Base-by-base conservation (phyloP, 2,797 vertebrate genomes). In the Aplochiton taeniatus region DNA sequence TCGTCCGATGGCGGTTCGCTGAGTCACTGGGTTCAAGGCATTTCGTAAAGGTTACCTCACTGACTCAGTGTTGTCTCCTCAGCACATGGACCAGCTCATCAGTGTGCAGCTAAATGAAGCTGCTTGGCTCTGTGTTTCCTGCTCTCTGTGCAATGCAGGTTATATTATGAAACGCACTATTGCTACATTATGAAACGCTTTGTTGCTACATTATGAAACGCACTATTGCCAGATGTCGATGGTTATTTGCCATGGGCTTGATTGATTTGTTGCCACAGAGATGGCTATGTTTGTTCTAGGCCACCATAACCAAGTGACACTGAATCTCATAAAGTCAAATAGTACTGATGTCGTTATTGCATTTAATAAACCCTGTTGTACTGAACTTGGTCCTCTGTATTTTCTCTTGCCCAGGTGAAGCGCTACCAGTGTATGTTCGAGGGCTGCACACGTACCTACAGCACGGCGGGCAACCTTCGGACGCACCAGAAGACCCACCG, bases 371-470 rank as follows among this genome's bases (percentile, higher is more conserved):
- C 65, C 13, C 52, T 19, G 11, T 58, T 41, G 18, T 13, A 10
- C 17, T 19, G 3, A 4, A 16, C 14, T 54, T 4, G 6, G 1
- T 57, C 5, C 58, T 49, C 42, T 10, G 2, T 41, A 4, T 47
- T 51, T 2, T 0, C 11, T 43, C 9, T 41, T 4, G 11, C 4
- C 58, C 76, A 99, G 98, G 96, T 99, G n/a, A 99, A 99, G 86
- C 91, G 98, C 55, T 99, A 98, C 90, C 96, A 99, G 91, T 99
- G 98, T 88, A 98, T 94, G 77, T 98, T 99, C 9, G 97, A 98
- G 88, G 98, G 97, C 80, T 99, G 98, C 78, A 95, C 95, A 0
- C 94, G 98, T 55, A 99, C 98, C 11, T 99, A 99, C 79, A 99
- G 98, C 91, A 99, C 98, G 11, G 96, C 97, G 0, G 97, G 98